Conservation (phyloP, 2,797 vertebrate species). For the Scyliorhinus canicula region DNA sequence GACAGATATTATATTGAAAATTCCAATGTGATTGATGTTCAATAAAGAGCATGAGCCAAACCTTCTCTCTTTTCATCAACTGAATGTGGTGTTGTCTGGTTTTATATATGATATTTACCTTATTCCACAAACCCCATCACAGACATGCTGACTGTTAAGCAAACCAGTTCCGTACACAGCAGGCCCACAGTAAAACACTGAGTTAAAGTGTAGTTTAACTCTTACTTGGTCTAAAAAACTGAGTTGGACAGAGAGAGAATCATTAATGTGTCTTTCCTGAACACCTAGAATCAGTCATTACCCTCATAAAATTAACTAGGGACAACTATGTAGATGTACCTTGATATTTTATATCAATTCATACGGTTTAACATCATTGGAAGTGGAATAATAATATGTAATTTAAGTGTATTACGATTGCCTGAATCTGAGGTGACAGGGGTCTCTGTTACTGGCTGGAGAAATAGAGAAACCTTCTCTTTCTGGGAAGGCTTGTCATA, state of each 20-base stretch:
- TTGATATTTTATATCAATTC: background rate
- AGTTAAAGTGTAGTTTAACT: background rate
- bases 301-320: background rate
- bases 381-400: background rate
- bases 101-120: background rate
- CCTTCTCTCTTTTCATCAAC: background rate
- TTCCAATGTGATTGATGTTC: background rate
- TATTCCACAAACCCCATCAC: background rate
- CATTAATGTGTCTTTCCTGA: background rate
- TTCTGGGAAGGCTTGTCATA: background rate
- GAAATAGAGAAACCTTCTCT: background rate
- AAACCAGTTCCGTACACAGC: background rate
- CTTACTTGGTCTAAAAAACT: background rate
- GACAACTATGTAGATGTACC: background rate
- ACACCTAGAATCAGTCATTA: background rate
- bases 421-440: background rate
- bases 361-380: background rate
- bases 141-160: background rate
- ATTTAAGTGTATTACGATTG: background rate
- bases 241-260: background rate
- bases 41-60: background rate
- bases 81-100: background rate
- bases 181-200: background rate
- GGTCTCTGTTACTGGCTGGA: background rate
- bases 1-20: background rate